Evolutionary conservation across 2,888 invertebrate species (phyloP).

Genomic region (Spodoptera exigua): DNA sequence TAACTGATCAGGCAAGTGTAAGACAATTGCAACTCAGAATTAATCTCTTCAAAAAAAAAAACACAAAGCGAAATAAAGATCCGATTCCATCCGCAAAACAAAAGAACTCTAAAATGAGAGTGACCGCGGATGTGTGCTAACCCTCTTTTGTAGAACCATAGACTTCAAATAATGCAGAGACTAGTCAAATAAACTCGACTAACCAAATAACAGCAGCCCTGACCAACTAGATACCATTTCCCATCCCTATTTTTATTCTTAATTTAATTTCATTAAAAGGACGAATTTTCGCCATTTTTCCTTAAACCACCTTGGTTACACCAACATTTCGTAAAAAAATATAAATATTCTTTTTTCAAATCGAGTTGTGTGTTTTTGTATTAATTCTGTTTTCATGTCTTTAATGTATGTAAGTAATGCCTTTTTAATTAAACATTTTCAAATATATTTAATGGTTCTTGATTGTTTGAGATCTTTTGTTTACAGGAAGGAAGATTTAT

Average conservation of each 20-base stretch:
- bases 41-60: too few species aligned
- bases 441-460: neutral
- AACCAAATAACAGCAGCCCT: constrained; percentile 40
- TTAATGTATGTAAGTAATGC: too few species aligned
- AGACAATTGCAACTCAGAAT: neutral
- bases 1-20: too few species aligned
- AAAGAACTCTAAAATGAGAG: constrained; percentile 8
- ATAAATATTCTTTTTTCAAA: too few species aligned
- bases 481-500: neutral
- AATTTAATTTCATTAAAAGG: constrained; percentile 35
- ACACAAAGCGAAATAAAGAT: too few species aligned
- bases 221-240: constrained; percentile 40
- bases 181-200: constrained; percentile 45
- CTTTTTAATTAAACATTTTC: constrained; percentile 11
- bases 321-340: too few species aligned
- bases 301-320: neutral
- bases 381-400: too few species aligned
- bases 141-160: constrained; percentile 17
- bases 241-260: constrained; percentile 16
- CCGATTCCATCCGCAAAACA: constrained; percentile 7
- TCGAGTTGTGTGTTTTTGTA: too few species aligned
- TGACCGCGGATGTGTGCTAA: constrained; percentile 7
- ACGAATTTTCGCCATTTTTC: constrained; percentile 26
- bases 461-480: too few species aligned
- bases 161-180: constrained; percentile 41